Evolutionary conservation across 2,888 invertebrate genomes (phyloP).

Genomic region (Dione juno): DNA sequence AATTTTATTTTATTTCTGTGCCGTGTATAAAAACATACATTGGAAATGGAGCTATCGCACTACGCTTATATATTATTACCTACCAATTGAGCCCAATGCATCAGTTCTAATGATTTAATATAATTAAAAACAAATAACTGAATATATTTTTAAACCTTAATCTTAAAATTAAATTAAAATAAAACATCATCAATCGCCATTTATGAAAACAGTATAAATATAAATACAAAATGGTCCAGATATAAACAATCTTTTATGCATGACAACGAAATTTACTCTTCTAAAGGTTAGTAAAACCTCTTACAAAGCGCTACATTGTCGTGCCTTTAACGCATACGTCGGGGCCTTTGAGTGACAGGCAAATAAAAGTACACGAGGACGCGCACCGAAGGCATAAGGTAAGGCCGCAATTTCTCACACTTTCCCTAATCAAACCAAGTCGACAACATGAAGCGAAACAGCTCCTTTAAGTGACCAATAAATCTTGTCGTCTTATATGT

Average conservation of each 20-base stretch:
- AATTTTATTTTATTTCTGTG: too few species aligned
- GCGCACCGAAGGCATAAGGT: conserved; percentile 45
- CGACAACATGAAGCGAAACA: conserved; percentile 47
- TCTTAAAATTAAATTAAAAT: background rate
- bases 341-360: conserved; percentile 75
- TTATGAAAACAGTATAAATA: background rate
- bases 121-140: too few species aligned
- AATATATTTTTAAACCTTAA: too few species aligned
- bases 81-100: too few species aligned
- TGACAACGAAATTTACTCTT: conserved; percentile 77
- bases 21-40: too few species aligned
- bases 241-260: conserved; percentile 65
- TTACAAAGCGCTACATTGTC: conserved; percentile 75
- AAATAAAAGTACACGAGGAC: conserved; percentile 75
- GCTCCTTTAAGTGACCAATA: conserved; percentile 46
- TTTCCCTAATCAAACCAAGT: conserved; percentile 59
- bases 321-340: conserved; percentile 65
- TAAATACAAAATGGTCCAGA: conserved; percentile 55
- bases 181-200: background rate
- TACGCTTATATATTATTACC: too few species aligned
- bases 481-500: conserved; percentile 37
- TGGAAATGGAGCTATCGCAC: too few species aligned
- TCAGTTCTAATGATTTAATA: too few species aligned
- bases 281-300: conserved; percentile 69
- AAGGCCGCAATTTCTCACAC: conserved; percentile 63